Conservation (phyloP, 2,888 invertebrate genomes). For the Pemphredon lugubris region DNA sequence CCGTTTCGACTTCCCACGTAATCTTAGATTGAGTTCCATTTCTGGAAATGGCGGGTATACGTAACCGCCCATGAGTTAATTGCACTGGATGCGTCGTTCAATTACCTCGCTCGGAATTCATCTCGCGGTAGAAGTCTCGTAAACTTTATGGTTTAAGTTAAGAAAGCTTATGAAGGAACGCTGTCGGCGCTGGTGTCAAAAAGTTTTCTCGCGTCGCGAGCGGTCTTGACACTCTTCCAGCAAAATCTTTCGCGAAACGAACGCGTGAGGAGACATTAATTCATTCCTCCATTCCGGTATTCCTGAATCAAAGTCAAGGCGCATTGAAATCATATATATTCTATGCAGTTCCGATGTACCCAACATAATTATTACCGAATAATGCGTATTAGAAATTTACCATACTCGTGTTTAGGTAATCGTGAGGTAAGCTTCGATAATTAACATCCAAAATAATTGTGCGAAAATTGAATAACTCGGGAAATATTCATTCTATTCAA, state of each 20-base stretch:
- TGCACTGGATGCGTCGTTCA: slow-evolving; percentile 60
- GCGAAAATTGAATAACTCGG: too few relatives aligned
- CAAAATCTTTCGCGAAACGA: slow-evolving; percentile 24
- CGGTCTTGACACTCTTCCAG: slow-evolving; percentile 22
- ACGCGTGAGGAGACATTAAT: slow-evolving; percentile 36
- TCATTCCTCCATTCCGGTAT: slow-evolving; percentile 32
- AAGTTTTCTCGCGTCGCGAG: slow-evolving; percentile 24
- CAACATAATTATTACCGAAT: too few relatives aligned
- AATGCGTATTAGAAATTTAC: too few relatives aligned
- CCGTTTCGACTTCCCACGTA: slow-evolving; percentile 30
- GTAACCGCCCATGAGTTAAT: slow-evolving; percentile 51
- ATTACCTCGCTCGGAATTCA: slow-evolving; percentile 40
- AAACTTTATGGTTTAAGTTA: slow-evolving; percentile 61
- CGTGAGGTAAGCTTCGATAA: too few relatives aligned
- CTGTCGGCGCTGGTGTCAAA: slow-evolving; percentile 36
- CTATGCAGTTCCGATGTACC: background rate
- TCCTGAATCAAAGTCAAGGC: slow-evolving; percentile 21
- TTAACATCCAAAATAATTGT: too few relatives aligned
- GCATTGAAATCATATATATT: background rate
- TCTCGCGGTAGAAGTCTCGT: slow-evolving; percentile 18
- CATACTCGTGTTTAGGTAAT: too few relatives aligned
- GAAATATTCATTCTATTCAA: too few relatives aligned
- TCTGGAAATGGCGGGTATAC: slow-evolving; percentile 38
- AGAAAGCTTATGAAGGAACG: slow-evolving; percentile 62
- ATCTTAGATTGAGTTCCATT: slow-evolving; percentile 34